Percentiles rank a stretch among this genome's conserved stretches.
These are phyloP conservation scores for Sebastolobus alascanus DNA, from an alignment of 2,797 vertebrate genomes.

Conservation along the genomic window DNA sequence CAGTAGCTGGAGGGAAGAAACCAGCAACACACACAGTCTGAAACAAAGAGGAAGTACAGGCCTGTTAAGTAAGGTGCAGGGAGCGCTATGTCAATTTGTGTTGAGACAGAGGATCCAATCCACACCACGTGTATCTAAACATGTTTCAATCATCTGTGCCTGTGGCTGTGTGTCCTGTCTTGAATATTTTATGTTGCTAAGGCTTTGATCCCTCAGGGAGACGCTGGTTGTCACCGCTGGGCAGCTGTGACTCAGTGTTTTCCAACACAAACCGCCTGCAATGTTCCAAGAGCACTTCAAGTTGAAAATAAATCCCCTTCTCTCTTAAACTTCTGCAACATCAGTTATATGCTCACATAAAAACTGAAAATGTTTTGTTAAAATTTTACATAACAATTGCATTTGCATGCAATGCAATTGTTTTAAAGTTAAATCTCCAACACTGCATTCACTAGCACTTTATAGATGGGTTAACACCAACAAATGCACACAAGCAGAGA, in stretches of 20 bases:
- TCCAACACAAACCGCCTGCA: constrained; percentile 49
- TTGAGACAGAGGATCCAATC: constrained; percentile 40
- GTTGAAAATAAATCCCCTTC: constrained; percentile 47
- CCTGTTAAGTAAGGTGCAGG: constrained; percentile 24
- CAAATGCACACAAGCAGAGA: neutral
- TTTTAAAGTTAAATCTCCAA: constrained; percentile 1
- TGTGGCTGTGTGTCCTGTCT: constrained; percentile 31
- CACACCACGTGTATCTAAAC: constrained; percentile 37
- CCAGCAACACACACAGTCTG: constrained; percentile 16
- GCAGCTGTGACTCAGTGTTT: constrained; percentile 71
- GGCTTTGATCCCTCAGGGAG: constrained; percentile 56
- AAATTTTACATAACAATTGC: neutral
- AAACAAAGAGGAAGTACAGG: constrained; percentile 40
- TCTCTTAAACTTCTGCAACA: constrained; percentile 12
- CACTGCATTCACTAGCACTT: neutral
- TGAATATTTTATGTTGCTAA: constrained; percentile 66
- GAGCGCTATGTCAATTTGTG: neutral
- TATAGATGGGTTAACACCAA: neutral
- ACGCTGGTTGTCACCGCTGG: constrained; percentile 61
- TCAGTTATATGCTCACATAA: neutral
- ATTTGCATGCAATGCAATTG: neutral
- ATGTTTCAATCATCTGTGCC: constrained; percentile 32
- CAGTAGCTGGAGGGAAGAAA: constrained; percentile 14
- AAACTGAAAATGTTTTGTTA: neutral
- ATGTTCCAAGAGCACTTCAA: constrained; percentile 45